Evolutionary conservation across 1,140 invertebrate genomes (phyloP), one percentile per base, ranked within the genome.

Genomic region (Papilio polytes): DNA sequence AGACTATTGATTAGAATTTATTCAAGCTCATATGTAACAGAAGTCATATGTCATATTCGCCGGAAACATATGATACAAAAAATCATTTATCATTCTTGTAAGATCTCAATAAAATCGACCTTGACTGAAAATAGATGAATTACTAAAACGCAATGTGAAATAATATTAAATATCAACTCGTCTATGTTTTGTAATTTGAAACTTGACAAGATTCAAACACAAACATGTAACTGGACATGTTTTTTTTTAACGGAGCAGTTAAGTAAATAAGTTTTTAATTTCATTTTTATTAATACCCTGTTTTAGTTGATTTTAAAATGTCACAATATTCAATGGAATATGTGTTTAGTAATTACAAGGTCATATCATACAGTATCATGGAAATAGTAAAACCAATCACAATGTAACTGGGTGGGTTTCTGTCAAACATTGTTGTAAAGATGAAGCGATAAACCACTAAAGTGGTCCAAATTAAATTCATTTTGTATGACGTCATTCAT

Each of bases 401-500:
- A 78, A 78, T 78, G 76, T 31, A 59, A 36, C 10, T 59, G 41
- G 36, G n/a, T 46, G 10, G 26, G 26, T 70, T 70, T 70, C 13
- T 1, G 26, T 15, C 13, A 31, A 66, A 66, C 63, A 70, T 63
- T 70, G 63, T 70, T 70, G 63, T 66, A 7, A 70, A 70, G 22
- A 70, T 70, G 26, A 31, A 70, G 3, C 12, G 26, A 70, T 36
- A 70, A 70, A 36, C 26, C 15, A 70, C 63, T 70, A 70, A 70
- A 70, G 63, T 36, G 26, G 1, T 70, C 63, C 26, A 70, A 31
- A 70, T 70, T 70, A 31, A 70, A 31, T 70, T 70, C 63, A 31
- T 70, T 70, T 70, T 70, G 63, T 26, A 70, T 31, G 63, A 36
- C 20, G 59, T 63, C 59, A 70, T 70, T 31, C 59, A 66, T 66